phyloP scores from a whole-genome alignment of 2,888 invertebrate species.

The Acronicta leporina region DNA sequence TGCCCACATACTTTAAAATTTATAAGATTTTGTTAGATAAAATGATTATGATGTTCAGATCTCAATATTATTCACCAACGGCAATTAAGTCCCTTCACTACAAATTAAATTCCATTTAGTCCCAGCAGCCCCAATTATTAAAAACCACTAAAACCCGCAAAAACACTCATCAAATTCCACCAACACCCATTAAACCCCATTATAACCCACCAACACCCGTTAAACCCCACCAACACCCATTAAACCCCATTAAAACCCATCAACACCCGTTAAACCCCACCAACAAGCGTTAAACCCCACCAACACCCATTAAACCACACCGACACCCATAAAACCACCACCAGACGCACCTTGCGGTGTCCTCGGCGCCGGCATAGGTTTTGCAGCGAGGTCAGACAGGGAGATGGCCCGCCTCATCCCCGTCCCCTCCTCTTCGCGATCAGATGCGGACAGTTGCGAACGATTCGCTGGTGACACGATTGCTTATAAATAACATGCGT shows the following conservation, averaged over 20 bases:
- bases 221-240: not conserved
- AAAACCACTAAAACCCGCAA: too few species aligned
- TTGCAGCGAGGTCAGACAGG: constrained; percentile 92
- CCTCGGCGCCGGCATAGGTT: constrained; percentile 90
- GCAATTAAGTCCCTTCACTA: too few species aligned
- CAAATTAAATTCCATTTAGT: too few species aligned
- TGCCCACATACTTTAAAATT: too few species aligned
- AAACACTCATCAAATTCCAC: too few species aligned
- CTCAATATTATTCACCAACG: too few species aligned
- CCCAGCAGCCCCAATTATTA: too few species aligned
- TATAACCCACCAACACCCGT: not conserved
- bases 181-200: too few species aligned
- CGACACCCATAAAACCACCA: constrained; percentile 37
- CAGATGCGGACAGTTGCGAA: constrained; percentile 73
- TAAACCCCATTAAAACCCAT: not conserved
- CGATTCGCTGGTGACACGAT: constrained; percentile 70
- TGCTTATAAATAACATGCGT: constrained; percentile 43
- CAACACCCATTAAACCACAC: constrained; percentile 13
- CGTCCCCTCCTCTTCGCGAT: constrained; percentile 79
- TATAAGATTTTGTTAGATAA: too few species aligned
- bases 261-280: constrained; percentile 38
- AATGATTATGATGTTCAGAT: too few species aligned
- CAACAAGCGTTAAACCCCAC: constrained; percentile 14
- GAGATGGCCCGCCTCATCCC: constrained; percentile 94
- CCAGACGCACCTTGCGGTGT: constrained; percentile 88